Percentiles rank a stretch among this genome's conserved stretches.
phyloP scores from a whole-genome alignment of 2,888 invertebrate species.

The Pachliopta kotzebuea region DNA sequence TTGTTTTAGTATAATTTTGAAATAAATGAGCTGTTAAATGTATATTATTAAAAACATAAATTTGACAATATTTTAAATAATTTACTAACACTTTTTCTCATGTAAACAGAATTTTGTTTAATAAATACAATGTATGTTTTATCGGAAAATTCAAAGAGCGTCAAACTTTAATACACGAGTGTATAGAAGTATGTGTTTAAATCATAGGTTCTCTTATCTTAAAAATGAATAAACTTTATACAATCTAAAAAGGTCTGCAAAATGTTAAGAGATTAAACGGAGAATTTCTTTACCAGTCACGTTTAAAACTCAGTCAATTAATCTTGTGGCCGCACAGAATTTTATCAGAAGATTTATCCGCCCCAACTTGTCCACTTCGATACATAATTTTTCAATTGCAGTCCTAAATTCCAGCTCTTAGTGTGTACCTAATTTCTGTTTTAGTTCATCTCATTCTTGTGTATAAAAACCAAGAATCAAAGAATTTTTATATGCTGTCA shows the following conservation, averaged over 20 bases:
- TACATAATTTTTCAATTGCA: constrained; percentile 8
- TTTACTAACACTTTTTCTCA: no score
- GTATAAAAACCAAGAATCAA: no score
- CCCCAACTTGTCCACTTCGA: constrained; percentile 12
- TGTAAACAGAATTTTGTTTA: no score
- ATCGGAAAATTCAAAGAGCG: neutral
- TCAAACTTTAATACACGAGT: neutral
- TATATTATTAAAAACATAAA: no score
- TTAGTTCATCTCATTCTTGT: neutral
- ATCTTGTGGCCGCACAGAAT: constrained; percentile 17
- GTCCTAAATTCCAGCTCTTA: neutral
- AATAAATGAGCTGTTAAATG: no score
- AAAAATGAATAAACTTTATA: neutral
- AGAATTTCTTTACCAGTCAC: constrained; percentile 25
- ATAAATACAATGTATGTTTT: neutral
- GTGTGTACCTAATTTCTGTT: neutral
- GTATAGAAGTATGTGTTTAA: neutral
- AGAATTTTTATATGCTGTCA: no score
- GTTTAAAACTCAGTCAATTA: constrained; percentile 28
- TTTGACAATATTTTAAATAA: no score
- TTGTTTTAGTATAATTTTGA: no score
- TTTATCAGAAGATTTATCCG: constrained; percentile 25
- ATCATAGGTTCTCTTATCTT: neutral
- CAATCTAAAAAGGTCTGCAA: neutral
- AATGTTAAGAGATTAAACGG: constrained; percentile 23